Conservation (phyloP, 2,888 invertebrate genomes). For the Tachina fera region DNA sequence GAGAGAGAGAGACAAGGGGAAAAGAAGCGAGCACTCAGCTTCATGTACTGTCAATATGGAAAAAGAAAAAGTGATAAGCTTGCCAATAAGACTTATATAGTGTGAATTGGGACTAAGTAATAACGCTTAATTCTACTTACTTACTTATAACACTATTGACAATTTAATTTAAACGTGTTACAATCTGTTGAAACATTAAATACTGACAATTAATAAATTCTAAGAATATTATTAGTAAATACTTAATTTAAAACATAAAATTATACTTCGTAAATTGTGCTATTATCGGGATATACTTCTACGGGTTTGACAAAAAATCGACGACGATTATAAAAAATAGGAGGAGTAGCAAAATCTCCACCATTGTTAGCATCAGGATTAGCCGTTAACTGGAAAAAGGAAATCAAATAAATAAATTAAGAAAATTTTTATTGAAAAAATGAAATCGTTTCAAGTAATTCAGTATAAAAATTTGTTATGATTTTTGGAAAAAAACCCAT, state of each 20-base stretch:
- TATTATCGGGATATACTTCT: constrained; percentile 79
- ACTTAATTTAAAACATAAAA: constrained; percentile 40
- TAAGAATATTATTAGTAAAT: constrained; percentile 32
- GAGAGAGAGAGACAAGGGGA: no score
- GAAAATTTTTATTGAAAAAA: not conserved
- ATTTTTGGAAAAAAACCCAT: constrained; percentile 50
- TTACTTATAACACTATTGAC: not conserved
- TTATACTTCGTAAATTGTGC: constrained; percentile 77
- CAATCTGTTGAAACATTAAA: constrained; percentile 41
- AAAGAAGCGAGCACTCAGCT: no score
- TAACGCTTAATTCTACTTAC: not conserved
- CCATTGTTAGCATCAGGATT: constrained; percentile 31
- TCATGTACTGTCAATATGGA: no score
- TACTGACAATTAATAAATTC: constrained; percentile 54
- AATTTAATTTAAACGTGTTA: constrained; percentile 29
- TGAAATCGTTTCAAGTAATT: not conserved
- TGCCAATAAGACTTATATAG: no score
- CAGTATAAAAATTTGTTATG: constrained; percentile 9
- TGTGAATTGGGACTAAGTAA: not conserved
- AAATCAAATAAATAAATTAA: constrained; percentile 8
- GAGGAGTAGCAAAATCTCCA: constrained; percentile 30
- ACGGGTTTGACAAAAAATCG: constrained; percentile 81
- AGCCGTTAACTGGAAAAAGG: constrained; percentile 40
- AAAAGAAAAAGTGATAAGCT: no score
- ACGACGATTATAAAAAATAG: constrained; percentile 76